A percentile compares a stretch with the other conserved stretches of the same genome.
These are phyloP conservation scores for Rugalucina vietnamica DNA, from an alignment of 2,888 invertebrate genomes.

Conservation along the genomic window DNA sequence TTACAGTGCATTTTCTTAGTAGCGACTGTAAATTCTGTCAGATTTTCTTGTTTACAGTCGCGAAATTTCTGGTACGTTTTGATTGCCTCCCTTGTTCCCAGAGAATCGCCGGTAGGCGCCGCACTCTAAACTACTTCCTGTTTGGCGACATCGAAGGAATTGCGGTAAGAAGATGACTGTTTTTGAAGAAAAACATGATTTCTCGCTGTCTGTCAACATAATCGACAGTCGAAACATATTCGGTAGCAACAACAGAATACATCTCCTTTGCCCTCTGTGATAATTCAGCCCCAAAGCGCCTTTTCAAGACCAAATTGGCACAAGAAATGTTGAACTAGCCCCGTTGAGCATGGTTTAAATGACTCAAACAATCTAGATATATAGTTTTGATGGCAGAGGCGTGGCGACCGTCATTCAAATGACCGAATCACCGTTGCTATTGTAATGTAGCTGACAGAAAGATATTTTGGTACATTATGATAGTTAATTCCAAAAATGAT, in stretches of 20 bases:
- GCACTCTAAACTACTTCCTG: neutral
- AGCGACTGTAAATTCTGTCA: neutral
- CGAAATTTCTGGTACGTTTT: neutral
- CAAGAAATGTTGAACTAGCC: neutral
- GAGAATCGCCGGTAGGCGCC: neutral
- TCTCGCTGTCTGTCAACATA: neutral
- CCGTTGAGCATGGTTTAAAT: neutral
- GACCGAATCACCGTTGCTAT: neutral
- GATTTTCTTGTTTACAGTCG: neutral
- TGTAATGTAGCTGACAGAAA: neutral
- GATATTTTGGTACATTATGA: too few relatives aligned
- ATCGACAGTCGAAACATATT: neutral
- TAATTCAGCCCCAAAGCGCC: neutral
- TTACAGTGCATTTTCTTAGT: neutral
- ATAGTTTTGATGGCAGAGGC: neutral
- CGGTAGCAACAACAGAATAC: neutral
- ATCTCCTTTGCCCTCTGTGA: neutral
- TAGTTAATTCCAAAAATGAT: too few relatives aligned
- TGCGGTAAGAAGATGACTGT: neutral
- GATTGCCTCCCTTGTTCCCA: neutral
- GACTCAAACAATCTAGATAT: neutral
- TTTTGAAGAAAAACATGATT: neutral
- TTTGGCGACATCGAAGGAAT: neutral
- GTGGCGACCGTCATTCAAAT: neutral
- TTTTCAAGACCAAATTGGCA: neutral